Evolutionary conservation across 2,888 invertebrate species (phyloP).

Genomic region (Lasioglossum villosulum): DNA sequence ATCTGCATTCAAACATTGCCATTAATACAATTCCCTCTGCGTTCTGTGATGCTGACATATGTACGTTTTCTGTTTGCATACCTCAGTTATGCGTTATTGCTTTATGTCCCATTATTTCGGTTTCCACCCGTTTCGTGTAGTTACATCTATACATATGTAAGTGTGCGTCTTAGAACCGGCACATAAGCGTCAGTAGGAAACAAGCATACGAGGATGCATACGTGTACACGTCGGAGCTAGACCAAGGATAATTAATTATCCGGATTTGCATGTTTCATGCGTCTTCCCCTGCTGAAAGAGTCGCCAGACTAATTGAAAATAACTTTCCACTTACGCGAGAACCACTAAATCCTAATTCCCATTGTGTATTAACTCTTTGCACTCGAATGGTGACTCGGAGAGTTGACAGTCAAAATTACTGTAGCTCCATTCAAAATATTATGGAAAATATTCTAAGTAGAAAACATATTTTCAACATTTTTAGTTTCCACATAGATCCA

Average conservation of each 20-base stretch:
- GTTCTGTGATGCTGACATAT: slow-evolving; percentile 23
- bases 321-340: background rate
- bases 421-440: too few species aligned
- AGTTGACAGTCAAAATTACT: too few species aligned
- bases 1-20: slow-evolving; percentile 11
- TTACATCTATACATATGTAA: slow-evolving; percentile 20
- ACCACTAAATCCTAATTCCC: background rate
- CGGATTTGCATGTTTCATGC: background rate
- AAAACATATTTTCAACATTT: too few species aligned
- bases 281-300: background rate
- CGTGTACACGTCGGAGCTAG: background rate
- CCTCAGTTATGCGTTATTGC: slow-evolving; percentile 35
- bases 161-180: background rate
- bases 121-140: slow-evolving; percentile 33
- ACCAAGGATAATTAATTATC: slow-evolving; percentile 32
- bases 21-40: slow-evolving; percentile 31
- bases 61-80: slow-evolving; percentile 34
- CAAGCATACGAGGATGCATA: background rate
- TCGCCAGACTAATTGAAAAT: background rate
- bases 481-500: too few species aligned
- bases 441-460: too few species aligned
- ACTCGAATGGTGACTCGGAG: too few species aligned
- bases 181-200: slow-evolving; percentile 1
- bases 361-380: background rate
- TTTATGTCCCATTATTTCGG: slow-evolving; percentile 40